phyloP scores from a whole-genome alignment of 2,888 invertebrate genomes.

The Sympetrum striolatum region DNA sequence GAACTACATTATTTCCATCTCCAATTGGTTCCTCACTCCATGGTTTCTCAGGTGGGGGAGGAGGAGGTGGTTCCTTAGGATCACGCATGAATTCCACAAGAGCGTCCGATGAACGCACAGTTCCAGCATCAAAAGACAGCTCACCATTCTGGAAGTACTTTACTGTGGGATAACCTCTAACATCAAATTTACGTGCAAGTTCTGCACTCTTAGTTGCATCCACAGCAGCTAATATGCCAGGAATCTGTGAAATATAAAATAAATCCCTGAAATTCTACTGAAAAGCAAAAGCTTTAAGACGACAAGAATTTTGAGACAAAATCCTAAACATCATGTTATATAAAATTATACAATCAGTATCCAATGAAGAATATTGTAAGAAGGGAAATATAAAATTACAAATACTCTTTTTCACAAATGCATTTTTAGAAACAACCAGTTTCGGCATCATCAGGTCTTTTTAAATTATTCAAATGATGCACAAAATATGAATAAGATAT shows the following conservation, averaged over 20 bases:
- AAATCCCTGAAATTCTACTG: too few relatives aligned
- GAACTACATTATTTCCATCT: constrained; percentile 65
- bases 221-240: constrained; percentile 80
- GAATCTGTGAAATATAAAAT: constrained; percentile 61
- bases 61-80: constrained; percentile 76
- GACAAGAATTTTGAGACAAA: too few relatives aligned
- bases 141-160: constrained; percentile 81
- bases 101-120: constrained; percentile 76
- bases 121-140: constrained; percentile 76
- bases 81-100: constrained; percentile 85
- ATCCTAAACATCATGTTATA: too few relatives aligned
- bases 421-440: too few relatives aligned
- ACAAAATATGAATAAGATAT: too few relatives aligned
- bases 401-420: too few relatives aligned
- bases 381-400: too few relatives aligned
- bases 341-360: too few relatives aligned
- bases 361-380: too few relatives aligned
- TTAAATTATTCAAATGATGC: too few relatives aligned
- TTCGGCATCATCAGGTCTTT: too few relatives aligned
- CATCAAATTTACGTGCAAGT: constrained; percentile 72
- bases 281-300: too few relatives aligned
- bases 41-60: constrained; percentile 82
- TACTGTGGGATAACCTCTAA: constrained; percentile 81
- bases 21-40: constrained; percentile 80
- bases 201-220: constrained; percentile 81